Percentiles rank a stretch among this genome's conserved stretches.
Conservation (phyloP, 2,888 invertebrate genomes). For the Aphodius granarius region DNA sequence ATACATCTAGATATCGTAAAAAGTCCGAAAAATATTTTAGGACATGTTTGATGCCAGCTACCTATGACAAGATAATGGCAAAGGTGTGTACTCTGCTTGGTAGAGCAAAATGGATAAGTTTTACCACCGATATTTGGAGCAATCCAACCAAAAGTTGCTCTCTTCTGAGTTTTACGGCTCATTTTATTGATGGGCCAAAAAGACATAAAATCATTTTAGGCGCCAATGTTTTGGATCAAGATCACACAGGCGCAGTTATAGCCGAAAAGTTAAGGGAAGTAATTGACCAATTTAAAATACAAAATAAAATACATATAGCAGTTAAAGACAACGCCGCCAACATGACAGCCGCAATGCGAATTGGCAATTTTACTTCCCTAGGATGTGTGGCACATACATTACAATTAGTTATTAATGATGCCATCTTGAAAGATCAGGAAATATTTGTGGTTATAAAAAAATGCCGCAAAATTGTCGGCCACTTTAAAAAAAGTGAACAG, state of each 20-base stretch:
- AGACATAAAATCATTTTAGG: slow-evolving; percentile 22
- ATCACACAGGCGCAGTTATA: slow-evolving; percentile 21
- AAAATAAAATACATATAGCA: slow-evolving; percentile 17
- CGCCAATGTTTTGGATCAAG: slow-evolving; percentile 20
- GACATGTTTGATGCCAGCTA: slow-evolving; percentile 3
- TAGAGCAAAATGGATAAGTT: slow-evolving; percentile 18
- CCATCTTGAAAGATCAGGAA: slow-evolving; percentile 21
- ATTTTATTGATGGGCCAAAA: background rate
- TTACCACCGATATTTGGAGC: slow-evolving; percentile 21
- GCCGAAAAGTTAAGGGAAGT: slow-evolving; percentile 22
- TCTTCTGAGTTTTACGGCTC: slow-evolving; percentile 17
- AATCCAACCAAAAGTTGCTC: slow-evolving; percentile 19
- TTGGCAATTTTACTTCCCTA: slow-evolving; percentile 16
- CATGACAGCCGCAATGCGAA: slow-evolving; percentile 22
- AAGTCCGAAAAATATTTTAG: slow-evolving; percentile 13
- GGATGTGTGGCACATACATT: slow-evolving; percentile 24
- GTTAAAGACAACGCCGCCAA: slow-evolving; percentile 22
- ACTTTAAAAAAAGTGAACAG: background rate
- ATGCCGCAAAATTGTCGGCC: background rate
- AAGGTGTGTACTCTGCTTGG: background rate
- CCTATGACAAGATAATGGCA: background rate
- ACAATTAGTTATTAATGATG: slow-evolving; percentile 1
- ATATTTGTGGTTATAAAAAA: background rate
- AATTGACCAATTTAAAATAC: slow-evolving; percentile 15
- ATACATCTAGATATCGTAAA: background rate